Evolutionary conservation across 1,140 invertebrate species (phyloP), one percentile per base, ranked within the genome.

Genomic region (Micrasema minimum): DNA sequence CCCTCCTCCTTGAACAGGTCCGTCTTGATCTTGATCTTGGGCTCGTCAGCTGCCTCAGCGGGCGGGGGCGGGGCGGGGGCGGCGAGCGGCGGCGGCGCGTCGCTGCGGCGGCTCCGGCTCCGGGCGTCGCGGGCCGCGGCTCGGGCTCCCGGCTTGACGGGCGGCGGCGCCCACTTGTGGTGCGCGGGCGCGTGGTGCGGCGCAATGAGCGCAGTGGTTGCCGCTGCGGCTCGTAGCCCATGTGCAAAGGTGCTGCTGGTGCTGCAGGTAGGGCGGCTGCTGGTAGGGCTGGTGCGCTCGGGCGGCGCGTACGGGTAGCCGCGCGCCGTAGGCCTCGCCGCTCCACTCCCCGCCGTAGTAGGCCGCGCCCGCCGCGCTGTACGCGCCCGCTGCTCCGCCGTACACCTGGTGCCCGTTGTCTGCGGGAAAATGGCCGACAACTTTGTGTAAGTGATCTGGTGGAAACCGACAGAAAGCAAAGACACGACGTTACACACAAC

Each of bases 341-440:
- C 82, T 81, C 82, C 82, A n/a, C 82, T 81, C 82, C 79, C 5
- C 82, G 80, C 20, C 80, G 6, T 20, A 81, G 82, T 69, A 85
- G 67, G 74, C 83, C 81, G 67, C 83, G 81, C 0, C 82, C 82
- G 11, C 82, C 80, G 81, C 81, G 23, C 82, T 82, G 53, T 83
- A 83, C 22, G 81, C 80, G 4, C 82, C 80, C n/a, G 83, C 82
- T 69, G 83, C 83, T 6, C 80, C 79, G 61, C 82, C 83, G 74
- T 85, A 85, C 61, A 85, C 84, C 76, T 85, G 83, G 68, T 85
- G 83, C 11, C 83, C 83, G 79, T 85, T 85, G 78, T 85, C 83
- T 84, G 80, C 66, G 66, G 46, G 38, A 55, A 67, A 43, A 67
- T 66, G 64, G 31, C 64, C 61, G n/a, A 61, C 66, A 80, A 80